Base-by-base conservation (phyloP, 2,888 invertebrate species). In the Pogonocherus hispidulus region DNA sequence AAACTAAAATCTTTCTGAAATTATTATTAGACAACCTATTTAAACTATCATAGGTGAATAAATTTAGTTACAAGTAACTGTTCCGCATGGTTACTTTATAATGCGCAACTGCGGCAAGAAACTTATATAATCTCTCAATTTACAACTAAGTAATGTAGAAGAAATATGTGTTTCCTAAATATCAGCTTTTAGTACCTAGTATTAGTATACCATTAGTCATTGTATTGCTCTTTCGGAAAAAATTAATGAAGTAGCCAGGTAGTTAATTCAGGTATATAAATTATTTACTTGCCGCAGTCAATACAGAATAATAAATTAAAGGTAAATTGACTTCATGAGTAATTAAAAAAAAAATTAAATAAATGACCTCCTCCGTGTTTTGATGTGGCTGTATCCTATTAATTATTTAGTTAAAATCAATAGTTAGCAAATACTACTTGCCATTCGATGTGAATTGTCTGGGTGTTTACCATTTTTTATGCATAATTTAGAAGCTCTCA, bases 321-420 rank as follows among this genome's bases (percentile, higher is more conserved):
- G 14, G 35, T 59, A 23, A 47, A 46, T 59, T 59, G 22, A 23
- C 46, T 27, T 22, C 4, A 11, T 20, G 16, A 11, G 27, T 59
- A 59, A 59, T 59, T 59, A 59, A 18, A 47, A 59, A 59, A 27
- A 44, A 59, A 59, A 46, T 46, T 14, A 59, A 59, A 59, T 59
- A 59, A 59, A 59, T 59, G 46, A 59, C 46, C 41, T 37, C 20
- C 41, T 46, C 41, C 44, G 44, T 56, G 44, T 23, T 56, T 55
- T 44, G 41, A 56, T 44, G 23, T 9, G 56, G 44, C 20, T 56
- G 23, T 52, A 20, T 41, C 22, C 22, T 46, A 47, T 59, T 27
- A 47, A 46, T 59, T 59, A 59, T 47, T 59, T 46, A 16, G 27
- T 44, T 23, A 41, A 47, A 59, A 59, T 59, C 59, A 16, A 59